Evolutionary conservation across 2,797 vertebrate genomes (phyloP).

Genomic region (Acanthurus leucopareius): DNA sequence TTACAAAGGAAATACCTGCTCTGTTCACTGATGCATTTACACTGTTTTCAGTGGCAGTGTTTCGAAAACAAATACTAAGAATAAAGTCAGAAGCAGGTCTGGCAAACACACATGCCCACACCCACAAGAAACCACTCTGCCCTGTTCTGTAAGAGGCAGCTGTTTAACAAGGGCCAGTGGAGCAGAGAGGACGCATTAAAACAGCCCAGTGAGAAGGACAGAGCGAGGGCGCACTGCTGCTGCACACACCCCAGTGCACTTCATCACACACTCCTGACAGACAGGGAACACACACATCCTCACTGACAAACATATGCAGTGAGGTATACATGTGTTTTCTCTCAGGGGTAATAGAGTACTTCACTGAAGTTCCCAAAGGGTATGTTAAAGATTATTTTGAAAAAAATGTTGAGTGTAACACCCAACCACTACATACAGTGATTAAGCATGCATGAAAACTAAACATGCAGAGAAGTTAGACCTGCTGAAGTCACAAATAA

Average conservation of each 20-base stretch:
- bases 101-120: conserved; percentile 39
- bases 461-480: background rate
- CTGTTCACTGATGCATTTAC: conserved; percentile 24
- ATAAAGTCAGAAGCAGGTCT: conserved; percentile 42
- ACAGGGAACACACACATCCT: background rate
- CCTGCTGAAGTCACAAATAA: background rate
- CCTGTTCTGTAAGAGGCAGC: conserved; percentile 66
- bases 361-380: too few relatives aligned
- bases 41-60: conserved; percentile 1
- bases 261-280: conserved; percentile 27
- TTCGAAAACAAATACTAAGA: conserved; percentile 49
- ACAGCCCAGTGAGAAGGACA: conserved; percentile 51
- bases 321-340: too few relatives aligned
- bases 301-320: background rate
- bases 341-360: too few relatives aligned
- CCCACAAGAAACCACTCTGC: conserved; percentile 25
- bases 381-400: too few relatives aligned
- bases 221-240: conserved; percentile 9
- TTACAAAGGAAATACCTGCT: conserved; percentile 19
- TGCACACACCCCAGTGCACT: conserved; percentile 13
- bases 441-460: too few relatives aligned
- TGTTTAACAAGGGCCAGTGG: conserved; percentile 65
- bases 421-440: background rate
- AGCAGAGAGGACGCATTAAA: conserved; percentile 63
- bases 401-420: background rate